A percentile compares a stretch with the other conserved stretches of the same genome.
phyloP scores from a whole-genome alignment of 1,140 invertebrate species.

The Drosophila burlai region DNA sequence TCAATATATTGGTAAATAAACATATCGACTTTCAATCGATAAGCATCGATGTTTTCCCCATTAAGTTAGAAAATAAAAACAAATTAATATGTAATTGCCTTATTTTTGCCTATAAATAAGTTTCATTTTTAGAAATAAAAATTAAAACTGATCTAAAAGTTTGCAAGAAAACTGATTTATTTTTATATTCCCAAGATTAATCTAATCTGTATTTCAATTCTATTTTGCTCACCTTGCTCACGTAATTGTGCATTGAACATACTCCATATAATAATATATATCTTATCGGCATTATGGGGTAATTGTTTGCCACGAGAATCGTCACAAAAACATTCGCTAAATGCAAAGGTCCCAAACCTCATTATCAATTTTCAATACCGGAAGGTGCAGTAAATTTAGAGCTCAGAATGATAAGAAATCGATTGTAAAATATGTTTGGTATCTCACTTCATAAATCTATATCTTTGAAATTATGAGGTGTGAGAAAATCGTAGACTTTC shows the following conservation, averaged over 20 bases:
- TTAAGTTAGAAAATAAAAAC: no score
- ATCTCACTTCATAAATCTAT: conserved; percentile 11
- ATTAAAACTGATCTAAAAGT: not conserved
- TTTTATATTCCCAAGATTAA: not conserved
- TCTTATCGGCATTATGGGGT: conserved; percentile 10
- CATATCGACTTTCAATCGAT: not conserved
- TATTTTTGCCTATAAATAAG: no score
- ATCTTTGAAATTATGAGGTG: conserved; percentile 8
- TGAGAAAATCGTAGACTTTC: not conserved
- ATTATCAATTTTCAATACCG: conserved; percentile 20
- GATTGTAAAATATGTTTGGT: not conserved
- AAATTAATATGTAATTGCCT: no score
- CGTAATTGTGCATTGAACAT: conserved; percentile 2
- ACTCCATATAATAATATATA: not conserved
- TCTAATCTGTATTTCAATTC: not conserved
- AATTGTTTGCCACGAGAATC: conserved; percentile 1
- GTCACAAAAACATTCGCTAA: not conserved
- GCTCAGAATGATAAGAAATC: not conserved
- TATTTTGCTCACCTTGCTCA: not conserved
- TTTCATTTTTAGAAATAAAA: not conserved
- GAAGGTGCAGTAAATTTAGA: conserved; percentile 5
- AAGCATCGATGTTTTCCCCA: not conserved
- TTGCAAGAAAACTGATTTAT: not conserved
- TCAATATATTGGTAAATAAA: not conserved
- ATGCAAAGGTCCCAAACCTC: conserved; percentile 1